Evolutionary conservation across 1,140 invertebrate species (phyloP).

Genomic region (Drosophila teissieri): DNA sequence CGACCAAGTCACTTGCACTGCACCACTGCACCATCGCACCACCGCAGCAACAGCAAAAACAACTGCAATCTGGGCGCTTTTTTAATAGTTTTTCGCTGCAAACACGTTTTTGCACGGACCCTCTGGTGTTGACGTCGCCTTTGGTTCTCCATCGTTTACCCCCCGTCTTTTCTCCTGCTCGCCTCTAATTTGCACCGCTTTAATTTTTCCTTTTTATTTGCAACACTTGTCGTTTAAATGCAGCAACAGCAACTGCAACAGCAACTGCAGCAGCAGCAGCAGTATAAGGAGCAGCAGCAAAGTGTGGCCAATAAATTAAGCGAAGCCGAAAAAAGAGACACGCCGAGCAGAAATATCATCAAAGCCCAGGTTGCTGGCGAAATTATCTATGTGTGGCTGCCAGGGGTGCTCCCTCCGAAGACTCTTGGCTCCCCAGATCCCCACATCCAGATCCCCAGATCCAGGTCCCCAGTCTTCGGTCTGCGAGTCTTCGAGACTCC

Average conservation of each 20-base stretch:
- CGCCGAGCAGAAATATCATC: conserved; percentile 41
- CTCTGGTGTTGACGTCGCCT: conserved; percentile 71
- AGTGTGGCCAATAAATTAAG: conserved; percentile 82
- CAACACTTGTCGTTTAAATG: conserved; percentile 82
- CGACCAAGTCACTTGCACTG: conserved; percentile 62
- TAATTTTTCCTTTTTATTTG: conserved; percentile 82
- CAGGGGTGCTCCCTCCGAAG: conserved; percentile 34
- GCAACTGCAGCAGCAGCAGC: conserved; percentile 14
- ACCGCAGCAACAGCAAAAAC: conserved; percentile 23
- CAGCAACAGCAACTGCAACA: conserved; percentile 39
- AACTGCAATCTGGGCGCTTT: conserved; percentile 64
- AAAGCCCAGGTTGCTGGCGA: conserved; percentile 39
- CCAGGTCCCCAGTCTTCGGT: conserved; percentile 16
- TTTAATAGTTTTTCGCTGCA: conserved; percentile 59
- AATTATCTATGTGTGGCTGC: conserved; percentile 74
- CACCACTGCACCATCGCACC: conserved; percentile 27
- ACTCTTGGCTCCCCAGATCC: conserved; percentile 8
- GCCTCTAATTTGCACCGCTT: conserved; percentile 72
- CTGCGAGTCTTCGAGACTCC: conserved; percentile 17
- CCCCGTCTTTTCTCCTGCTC: conserved; percentile 2
- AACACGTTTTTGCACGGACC: conserved; percentile 68
- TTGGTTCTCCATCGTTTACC: conserved; percentile 41
- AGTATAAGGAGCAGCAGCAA: conserved; percentile 36
- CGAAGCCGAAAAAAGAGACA: conserved; percentile 44
- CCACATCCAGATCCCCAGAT: conserved; percentile 5